phyloP scores from a whole-genome alignment of 2,797 vertebrate species.

The Poeciliopsis presidionis region DNA sequence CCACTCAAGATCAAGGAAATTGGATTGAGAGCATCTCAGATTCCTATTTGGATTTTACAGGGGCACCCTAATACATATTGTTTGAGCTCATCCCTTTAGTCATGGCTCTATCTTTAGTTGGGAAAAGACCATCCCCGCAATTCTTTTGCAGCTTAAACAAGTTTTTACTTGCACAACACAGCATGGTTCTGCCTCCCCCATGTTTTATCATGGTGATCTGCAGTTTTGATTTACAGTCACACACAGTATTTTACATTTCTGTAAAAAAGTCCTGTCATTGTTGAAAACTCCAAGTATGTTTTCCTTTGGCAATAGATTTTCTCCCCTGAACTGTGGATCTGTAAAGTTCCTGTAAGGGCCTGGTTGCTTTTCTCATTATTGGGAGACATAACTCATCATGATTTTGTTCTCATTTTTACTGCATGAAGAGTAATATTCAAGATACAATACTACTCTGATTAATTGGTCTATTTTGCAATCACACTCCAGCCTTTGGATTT shows the following conservation, averaged over 20 bases:
- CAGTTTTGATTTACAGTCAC: not conserved
- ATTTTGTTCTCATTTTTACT: not conserved
- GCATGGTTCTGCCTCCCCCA: not conserved
- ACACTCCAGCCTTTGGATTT: not conserved
- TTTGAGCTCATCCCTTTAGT: not conserved
- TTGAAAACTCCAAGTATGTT: not conserved
- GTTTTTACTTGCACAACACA: not conserved
- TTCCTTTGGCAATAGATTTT: not conserved
- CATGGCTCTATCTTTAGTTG: not conserved
- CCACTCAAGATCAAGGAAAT: not conserved
- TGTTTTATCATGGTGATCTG: not conserved
- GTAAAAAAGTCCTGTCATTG: not conserved
- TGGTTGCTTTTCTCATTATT: not conserved
- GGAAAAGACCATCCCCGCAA: not conserved
- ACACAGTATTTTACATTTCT: not conserved
- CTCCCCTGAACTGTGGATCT: not conserved
- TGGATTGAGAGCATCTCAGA: not conserved
- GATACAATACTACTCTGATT: not conserved
- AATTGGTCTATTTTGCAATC: not conserved
- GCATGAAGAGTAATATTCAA: not conserved
- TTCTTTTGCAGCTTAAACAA: not conserved
- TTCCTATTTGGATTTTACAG: not conserved
- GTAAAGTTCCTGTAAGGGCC: not conserved
- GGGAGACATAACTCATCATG: not conserved
- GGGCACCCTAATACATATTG: not conserved